Conservation (phyloP, 2,797 vertebrate species). For the Ceryle rudis region DNA sequence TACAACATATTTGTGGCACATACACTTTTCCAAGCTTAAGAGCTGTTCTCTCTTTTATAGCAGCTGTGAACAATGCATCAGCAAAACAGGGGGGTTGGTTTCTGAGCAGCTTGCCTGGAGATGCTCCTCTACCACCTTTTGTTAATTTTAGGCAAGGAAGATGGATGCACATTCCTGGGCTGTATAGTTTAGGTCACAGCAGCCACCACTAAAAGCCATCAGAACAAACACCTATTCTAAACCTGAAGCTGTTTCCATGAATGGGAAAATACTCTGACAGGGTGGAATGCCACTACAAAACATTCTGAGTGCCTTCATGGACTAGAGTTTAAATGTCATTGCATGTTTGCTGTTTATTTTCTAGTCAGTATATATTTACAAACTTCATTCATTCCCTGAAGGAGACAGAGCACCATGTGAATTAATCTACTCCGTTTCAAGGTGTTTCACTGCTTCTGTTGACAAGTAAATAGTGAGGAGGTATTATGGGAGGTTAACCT, state of each 20-base stretch:
- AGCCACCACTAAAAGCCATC: neutral
- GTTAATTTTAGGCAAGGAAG: slow-evolving; percentile 8
- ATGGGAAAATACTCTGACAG: neutral
- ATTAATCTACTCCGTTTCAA: slow-evolving; percentile 25
- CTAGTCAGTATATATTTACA: slow-evolving; percentile 17
- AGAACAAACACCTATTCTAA: neutral
- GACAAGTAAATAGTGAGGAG: slow-evolving; percentile 28
- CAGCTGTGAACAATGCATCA: neutral
- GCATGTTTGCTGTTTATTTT: neutral
- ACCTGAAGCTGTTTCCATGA: neutral
- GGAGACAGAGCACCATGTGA: neutral
- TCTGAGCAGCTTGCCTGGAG: neutral
- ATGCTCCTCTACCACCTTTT: neutral
- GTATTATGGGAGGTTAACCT: slow-evolving; percentile 18
- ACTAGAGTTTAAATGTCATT: slow-evolving; percentile 8
- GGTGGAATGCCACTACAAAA: neutral
- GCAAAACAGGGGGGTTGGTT: neutral
- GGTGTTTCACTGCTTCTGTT: slow-evolving; percentile 9
- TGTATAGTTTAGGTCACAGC: neutral
- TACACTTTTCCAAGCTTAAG: neutral
- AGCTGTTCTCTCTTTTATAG: neutral
- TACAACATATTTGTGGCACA: neutral
- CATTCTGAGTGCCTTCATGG: neutral
- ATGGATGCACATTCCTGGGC: neutral
- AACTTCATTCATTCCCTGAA: slow-evolving; percentile 30